Base-by-base conservation (phyloP, 2,888 invertebrate genomes). In the Coronaproctus castanopsis region DNA sequence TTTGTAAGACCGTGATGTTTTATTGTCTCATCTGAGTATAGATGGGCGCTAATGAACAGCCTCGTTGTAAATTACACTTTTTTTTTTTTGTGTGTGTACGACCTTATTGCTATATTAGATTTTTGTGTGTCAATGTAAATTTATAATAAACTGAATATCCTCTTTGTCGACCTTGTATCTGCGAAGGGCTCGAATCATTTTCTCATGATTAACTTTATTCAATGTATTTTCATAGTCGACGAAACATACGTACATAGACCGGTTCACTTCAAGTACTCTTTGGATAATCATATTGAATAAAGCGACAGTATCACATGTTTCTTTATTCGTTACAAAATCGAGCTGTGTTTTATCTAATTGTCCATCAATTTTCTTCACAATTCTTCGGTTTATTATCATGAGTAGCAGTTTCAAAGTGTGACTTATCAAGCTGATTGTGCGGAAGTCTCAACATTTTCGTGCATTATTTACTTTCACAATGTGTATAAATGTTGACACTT, bases 331-430 rank as follows among this genome's bases (percentile, higher is more conserved):
- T 20, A 24, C 3, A 52, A 58, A 53, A 24, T 48, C 58, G 14
- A 58, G 36, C 21, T 58, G 58, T 21, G 24, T 24, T 14, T 54
- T 54, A 21, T 54, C 36, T 14, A 54, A 23, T 20, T 58, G n/a
- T 24, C n/a, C 24, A 8, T 58, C 58, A 10, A 14, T 36, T 24
- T 54, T 58, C 10, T 24, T 36, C 19, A 24, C 23, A 14, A 54
- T 58, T 21, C 58, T 22, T 19, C 14, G 8, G 20, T 60, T 49
- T 3, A 65, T 61, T 22, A 65, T 59, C 21, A 56, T 61, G 14
- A 65, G 55, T 19, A 66, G 60, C 10, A 65, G 52, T 55, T 64
- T 65, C 24, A 66, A 54, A 10, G 63, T 55, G 48, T 65, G 64
- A 56, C 62, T 63, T 63, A 65, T 65, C 18, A 64, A 58, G 52